Conservation (phyloP, 23 tunicate species). For the Phallusia fumigata region DNA sequence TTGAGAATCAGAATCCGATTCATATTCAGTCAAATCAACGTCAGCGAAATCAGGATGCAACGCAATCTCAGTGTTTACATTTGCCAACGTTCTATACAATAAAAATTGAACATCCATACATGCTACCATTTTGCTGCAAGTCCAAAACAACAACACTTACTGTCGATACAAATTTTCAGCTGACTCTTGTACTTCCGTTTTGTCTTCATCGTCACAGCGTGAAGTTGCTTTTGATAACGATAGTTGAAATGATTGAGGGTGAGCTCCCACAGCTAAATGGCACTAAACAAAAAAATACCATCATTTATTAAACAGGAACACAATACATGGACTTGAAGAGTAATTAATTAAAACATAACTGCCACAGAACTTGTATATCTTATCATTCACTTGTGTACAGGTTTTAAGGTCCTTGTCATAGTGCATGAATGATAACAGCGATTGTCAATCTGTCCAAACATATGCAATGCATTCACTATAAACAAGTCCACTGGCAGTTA, state of each 20-base stretch:
- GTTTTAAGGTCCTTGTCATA: too few species aligned
- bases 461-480: too few species aligned
- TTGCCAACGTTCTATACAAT: too few species aligned
- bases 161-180: not conserved
- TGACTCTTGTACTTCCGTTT: not conserved
- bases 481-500: too few species aligned
- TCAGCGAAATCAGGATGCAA: not conserved
- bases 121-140: too few species aligned
- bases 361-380: too few species aligned
- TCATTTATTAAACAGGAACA: not conserved
- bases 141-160: not conserved
- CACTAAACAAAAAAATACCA: not conserved
- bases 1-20: not conserved
- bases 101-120: too few species aligned
- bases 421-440: too few species aligned
- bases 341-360: too few species aligned
- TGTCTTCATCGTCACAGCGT: not conserved
- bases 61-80: not conserved
- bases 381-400: too few species aligned
- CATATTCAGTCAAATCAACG: not conserved
- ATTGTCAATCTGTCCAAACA: too few species aligned
- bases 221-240: not conserved
- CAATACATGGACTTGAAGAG: too few species aligned
- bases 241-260: slow-evolving; percentile 5
- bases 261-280: not conserved